Conservation (phyloP, 2,113 vertebrate species). For the Apodemus speciosus region DNA sequence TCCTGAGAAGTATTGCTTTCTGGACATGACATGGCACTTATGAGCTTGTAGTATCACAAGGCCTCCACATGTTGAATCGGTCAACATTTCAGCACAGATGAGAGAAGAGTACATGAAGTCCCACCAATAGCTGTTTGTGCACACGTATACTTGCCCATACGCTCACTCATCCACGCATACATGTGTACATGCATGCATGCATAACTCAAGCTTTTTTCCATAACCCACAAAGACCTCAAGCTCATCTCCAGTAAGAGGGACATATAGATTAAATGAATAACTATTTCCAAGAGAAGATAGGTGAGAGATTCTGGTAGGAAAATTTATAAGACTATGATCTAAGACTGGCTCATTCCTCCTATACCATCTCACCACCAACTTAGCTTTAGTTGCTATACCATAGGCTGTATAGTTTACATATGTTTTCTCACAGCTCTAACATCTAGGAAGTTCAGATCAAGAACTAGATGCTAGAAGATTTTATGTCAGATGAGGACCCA, state of each 20-base stretch:
- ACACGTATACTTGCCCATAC: no score
- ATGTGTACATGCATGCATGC: not conserved
- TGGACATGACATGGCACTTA: not conserved
- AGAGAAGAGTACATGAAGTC: not conserved
- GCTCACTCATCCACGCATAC: rapidly evolving
- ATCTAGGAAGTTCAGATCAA: not conserved
- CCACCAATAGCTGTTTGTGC: not conserved
- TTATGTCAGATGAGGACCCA: not conserved
- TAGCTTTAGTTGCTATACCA: not conserved
- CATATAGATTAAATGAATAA: not conserved
- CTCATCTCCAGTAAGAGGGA: not conserved
- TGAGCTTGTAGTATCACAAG: not conserved
- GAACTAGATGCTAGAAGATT: not conserved
- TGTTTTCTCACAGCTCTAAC: not conserved
- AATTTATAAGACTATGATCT: not conserved
- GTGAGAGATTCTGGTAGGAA: not conserved
- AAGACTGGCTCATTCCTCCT: not conserved
- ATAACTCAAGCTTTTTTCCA: not conserved
- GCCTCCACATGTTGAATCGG: not conserved
- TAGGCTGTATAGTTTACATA: not conserved
- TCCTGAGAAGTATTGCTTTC: not conserved
- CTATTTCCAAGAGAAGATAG: not conserved
- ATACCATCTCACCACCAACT: not conserved
- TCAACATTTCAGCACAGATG: not conserved
- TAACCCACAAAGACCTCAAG: not conserved